Conservation (phyloP, 2,113 vertebrate species). For the Trichechus manatus region DNA sequence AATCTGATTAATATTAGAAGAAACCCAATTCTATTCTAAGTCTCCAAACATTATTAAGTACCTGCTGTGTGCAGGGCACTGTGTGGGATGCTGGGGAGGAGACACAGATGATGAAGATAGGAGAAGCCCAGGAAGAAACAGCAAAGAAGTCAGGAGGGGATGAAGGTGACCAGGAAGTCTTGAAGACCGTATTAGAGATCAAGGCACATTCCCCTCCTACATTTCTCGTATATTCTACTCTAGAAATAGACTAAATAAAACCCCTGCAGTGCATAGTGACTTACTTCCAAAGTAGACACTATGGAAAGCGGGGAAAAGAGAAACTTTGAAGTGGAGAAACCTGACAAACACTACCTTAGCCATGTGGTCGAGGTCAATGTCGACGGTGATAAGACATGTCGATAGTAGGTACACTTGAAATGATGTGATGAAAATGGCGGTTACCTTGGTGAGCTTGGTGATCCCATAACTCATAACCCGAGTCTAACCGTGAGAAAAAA, state of each 20-base stretch:
- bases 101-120: fast-evolving
- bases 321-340: neutral
- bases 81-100: too few relatives aligned
- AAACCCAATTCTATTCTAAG: neutral
- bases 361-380: neutral
- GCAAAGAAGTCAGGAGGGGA: neutral
- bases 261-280: fast-evolving
- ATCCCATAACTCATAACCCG: neutral
- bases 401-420: neutral
- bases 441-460: neutral
- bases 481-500: neutral
- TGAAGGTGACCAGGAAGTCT: fast-evolving
- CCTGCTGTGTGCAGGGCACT: too few relatives aligned
- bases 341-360: too few relatives aligned
- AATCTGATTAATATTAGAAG: neutral
- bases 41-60: neutral
- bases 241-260: neutral
- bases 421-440: neutral
- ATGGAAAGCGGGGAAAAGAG: fast-evolving
- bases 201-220: fast-evolving
- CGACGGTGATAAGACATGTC: neutral
- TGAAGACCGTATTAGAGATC: neutral
- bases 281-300: neutral
- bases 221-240: neutral
- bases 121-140: neutral